Evolutionary conservation across 53 echinoderm and acorn worm genomes (phyloP).

Genomic region (Holothuria scabra): DNA sequence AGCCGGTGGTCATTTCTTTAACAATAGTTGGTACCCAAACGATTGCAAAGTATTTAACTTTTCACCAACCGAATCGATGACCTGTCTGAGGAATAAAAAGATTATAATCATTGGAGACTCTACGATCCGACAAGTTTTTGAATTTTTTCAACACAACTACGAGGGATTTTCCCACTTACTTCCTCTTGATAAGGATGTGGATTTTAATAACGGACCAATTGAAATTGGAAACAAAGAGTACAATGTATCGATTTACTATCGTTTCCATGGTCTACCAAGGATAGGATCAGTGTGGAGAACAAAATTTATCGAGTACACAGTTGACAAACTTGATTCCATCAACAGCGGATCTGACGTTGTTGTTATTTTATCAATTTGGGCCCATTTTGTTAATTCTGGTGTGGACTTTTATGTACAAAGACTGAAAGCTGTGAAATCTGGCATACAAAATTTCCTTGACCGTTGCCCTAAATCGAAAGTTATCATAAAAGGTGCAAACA

Average conservation of each 20-base stretch:
- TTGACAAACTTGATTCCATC: background rate
- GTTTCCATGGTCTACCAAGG: constrained; percentile 33
- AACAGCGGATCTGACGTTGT: background rate
- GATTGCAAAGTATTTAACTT: constrained; percentile 1
- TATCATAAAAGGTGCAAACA: constrained; percentile 30
- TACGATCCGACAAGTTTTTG: constrained; percentile 13
- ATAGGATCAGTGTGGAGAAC: background rate
- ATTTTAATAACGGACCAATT: background rate
- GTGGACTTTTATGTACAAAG: constrained; percentile 7
- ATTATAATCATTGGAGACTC: constrained; percentile 24
- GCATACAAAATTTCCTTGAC: background rate
- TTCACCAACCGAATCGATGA: background rate
- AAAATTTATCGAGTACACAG: constrained; percentile 3
- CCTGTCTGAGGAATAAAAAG: constrained; percentile 1
- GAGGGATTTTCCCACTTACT: background rate
- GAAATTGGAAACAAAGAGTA: background rate
- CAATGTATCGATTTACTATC: constrained; percentile 2
- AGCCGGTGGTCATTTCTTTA: constrained; percentile 7
- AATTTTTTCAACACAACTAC: background rate
- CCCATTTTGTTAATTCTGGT: background rate
- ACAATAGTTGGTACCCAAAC: constrained; percentile 27
- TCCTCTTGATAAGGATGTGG: background rate
- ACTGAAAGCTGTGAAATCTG: background rate
- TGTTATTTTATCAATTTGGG: constrained; percentile 5
- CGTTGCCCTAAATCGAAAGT: constrained; percentile 16